Conservation (phyloP, 2,888 invertebrate species). For the Cantharis rufa region DNA sequence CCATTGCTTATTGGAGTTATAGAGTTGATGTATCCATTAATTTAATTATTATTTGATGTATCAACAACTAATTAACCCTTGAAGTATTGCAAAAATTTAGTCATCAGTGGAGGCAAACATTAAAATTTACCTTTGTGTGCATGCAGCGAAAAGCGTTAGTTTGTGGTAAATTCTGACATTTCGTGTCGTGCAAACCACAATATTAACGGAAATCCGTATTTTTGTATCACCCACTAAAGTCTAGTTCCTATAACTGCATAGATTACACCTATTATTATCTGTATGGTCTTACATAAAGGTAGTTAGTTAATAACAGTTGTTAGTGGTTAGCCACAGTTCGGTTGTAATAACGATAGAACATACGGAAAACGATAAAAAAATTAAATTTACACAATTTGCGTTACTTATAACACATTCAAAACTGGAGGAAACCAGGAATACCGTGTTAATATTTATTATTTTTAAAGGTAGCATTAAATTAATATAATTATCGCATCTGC, state of each 20-base stretch:
- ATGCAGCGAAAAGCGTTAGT: not conserved
- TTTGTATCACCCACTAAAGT: constrained; percentile 7
- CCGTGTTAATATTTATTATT: not conserved
- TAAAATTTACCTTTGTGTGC: not conserved
- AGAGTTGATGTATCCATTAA: not conserved
- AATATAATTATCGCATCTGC: not conserved
- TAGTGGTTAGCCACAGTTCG: constrained; percentile 27
- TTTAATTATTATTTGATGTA: not conserved
- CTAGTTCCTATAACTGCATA: constrained; percentile 1
- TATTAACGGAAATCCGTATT: constrained; percentile 14
- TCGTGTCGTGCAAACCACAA: constrained; percentile 25
- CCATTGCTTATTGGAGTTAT: not conserved
- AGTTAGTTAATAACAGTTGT: constrained; percentile 32
- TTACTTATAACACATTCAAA: not conserved
- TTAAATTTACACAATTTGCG: not conserved
- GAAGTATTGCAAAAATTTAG: not conserved
- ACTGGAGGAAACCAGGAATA: not conserved
- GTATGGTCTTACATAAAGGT: constrained; percentile 26
- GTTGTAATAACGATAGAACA: constrained; percentile 23
- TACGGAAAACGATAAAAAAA: constrained; percentile 29
- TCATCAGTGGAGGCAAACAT: not conserved
- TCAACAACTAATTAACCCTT: not conserved
- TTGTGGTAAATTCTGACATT: constrained; percentile 5
- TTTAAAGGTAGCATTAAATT: not conserved
- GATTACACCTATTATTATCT: constrained; percentile 8